Evolutionary conservation across 1,140 invertebrate species (phyloP).

Genomic region (Saccostrea glomerata): DNA sequence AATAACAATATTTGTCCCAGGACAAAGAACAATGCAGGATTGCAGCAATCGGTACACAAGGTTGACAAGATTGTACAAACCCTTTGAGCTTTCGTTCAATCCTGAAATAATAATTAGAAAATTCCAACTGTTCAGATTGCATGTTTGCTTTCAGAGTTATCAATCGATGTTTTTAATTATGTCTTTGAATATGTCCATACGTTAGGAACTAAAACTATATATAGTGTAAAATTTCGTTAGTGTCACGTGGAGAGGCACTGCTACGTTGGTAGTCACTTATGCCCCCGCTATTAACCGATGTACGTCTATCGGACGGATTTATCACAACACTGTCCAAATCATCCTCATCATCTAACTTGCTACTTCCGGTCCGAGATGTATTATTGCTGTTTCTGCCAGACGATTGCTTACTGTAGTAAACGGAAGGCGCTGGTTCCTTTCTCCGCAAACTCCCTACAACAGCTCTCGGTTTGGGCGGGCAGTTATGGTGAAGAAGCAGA

Average conservation of each 20-base stretch:
- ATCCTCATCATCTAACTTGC: background rate
- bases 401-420: slow-evolving; percentile 13
- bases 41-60: no score
- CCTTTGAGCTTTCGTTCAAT: no score
- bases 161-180: no score
- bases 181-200: no score
- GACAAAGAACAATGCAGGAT: no score
- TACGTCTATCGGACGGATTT: background rate
- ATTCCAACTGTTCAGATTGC: no score
- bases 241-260: background rate
- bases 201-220: background rate
- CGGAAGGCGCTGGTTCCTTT: background rate
- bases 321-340: background rate
- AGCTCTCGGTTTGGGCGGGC: background rate
- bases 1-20: no score
- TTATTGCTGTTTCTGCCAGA: slow-evolving; percentile 26
- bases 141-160: no score
- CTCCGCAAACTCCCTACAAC: background rate
- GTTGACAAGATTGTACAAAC: no score
- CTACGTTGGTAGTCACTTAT: background rate
- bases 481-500: background rate
- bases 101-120: no score
- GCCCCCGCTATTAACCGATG: background rate
- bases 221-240: slow-evolving; percentile 13
- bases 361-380: slow-evolving; percentile 17